Evolutionary conservation across 2,113 vertebrate genomes (phyloP), one percentile per base, ranked within the genome.

Genomic region (Chauna torquata): DNA sequence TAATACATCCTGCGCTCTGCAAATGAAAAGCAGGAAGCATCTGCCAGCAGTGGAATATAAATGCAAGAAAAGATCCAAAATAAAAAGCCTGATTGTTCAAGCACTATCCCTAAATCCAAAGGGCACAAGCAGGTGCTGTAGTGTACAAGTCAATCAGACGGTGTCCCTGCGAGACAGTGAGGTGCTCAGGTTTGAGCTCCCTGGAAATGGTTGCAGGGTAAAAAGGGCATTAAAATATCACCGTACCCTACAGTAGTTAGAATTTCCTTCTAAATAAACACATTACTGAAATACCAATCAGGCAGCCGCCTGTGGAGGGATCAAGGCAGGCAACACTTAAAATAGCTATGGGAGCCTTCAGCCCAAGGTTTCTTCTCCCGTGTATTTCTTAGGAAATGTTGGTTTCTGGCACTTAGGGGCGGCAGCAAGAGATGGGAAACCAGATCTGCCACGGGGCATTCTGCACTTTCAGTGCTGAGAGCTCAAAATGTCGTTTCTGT

Each of bases 151-250:
- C 82, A 68, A 49, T 93, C 96, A 96, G 94, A 82, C 0, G 90
- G 28, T 97, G 96, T 97, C 96, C 78, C 90, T 94, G 8, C 5
- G 40, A 91, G 88, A 92, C 82, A 92, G 32, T 1, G 25, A 96
- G 82, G 93, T 45, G 49, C 24, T 38, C 82, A 54, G 44, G 23
- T 88, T 9, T 32, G 50, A 85, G 54, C 1, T 3, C 76, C 32
- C 30, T 61, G 50, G 52, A 69, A 91, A 88, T 89, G 38, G 19
- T n/a, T 83, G 38, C 82, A 68, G 52, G 88, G 76, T 75, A 75
- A 90, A 90, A 88, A 84, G 61, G 66, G 77, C 82, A 90, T 17
- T 50, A 89, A 94, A 96, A 92, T 70, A 91, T 49, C 78, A 62
- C 83, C 6, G 4, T 86, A 62, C 68, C 64, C 82, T 55, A 50